phyloP scores from a whole-genome alignment of 2,113 vertebrate genomes.

The Oncorhynchus nerka region DNA sequence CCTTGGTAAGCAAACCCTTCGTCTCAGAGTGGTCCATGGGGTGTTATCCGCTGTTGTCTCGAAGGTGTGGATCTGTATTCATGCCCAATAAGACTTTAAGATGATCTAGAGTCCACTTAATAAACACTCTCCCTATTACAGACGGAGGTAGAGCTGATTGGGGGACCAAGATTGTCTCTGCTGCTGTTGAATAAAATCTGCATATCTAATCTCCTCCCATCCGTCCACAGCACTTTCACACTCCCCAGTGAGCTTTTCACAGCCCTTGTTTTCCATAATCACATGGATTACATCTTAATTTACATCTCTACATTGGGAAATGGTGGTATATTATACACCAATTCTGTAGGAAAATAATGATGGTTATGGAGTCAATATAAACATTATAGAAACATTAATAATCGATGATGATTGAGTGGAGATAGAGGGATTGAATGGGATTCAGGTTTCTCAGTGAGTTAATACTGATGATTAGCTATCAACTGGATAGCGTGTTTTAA shows the following conservation, averaged over 20 bases:
- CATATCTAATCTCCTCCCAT: conserved; percentile 15
- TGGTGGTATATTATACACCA: neutral
- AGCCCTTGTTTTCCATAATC: conserved; percentile 9
- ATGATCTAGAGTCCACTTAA: neutral
- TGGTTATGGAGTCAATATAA: neutral
- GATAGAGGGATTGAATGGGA: conserved; percentile 17
- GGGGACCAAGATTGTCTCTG: neutral
- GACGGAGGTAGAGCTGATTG: neutral
- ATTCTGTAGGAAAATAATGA: neutral
- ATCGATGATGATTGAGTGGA: conserved; percentile 20
- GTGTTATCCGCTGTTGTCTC: neutral
- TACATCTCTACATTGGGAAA: neutral
- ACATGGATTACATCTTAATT: neutral
- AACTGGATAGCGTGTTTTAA: neutral
- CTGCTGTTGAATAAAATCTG: conserved; percentile 16
- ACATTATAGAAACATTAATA: conserved; percentile 11
- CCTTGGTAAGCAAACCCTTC: neutral
- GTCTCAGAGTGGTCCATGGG: neutral
- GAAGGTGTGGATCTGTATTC: neutral
- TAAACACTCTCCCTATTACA: neutral
- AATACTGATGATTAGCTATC: conserved; percentile 18
- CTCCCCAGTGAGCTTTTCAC: conserved; percentile 4
- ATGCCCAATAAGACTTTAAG: neutral
- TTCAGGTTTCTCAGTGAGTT: conserved; percentile 21
- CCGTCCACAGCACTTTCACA: neutral